A percentile compares a stretch with the other conserved stretches of the same genome.
These are phyloP conservation scores for Calidris pygmaea DNA, from an alignment of 2,113 vertebrate species.

Conservation along the genomic window DNA sequence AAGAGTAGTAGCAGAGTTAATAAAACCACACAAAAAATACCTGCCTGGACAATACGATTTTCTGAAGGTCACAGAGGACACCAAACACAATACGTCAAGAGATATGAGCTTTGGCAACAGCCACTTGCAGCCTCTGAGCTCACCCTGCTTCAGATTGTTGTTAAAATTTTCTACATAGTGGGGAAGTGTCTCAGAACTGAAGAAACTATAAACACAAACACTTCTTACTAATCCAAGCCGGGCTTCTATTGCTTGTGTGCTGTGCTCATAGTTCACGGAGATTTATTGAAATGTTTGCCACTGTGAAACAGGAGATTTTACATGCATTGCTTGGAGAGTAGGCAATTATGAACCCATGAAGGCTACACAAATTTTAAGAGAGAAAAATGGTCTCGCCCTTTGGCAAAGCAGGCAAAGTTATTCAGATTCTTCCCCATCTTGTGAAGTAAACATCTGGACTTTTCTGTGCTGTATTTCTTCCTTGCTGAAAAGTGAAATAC, in stretches of 20 bases:
- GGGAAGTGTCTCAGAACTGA: neutral
- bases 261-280: neutral
- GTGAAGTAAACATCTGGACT: neutral
- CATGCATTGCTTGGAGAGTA: neutral
- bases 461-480: neutral
- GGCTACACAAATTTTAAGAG: neutral
- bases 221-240: neutral
- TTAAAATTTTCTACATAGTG: neutral
- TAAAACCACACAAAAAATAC: neutral
- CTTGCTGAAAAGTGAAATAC: neutral
- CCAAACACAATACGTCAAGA: neutral
- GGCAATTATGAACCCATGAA: neutral
- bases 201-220: neutral
- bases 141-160: neutral
- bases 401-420: neutral
- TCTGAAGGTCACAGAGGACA: neutral
- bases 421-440: neutral
- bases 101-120: neutral
- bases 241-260: neutral
- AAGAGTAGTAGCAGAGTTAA: neutral
- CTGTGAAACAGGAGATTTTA: neutral
- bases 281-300: neutral
- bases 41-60: neutral
- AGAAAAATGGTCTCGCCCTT: conserved; percentile 3
- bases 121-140: neutral